A percentile compares a stretch with the other conserved stretches of the same genome.
phyloP scores from a whole-genome alignment of 2,888 invertebrate genomes.

The Perizoma flavofasciatum region DNA sequence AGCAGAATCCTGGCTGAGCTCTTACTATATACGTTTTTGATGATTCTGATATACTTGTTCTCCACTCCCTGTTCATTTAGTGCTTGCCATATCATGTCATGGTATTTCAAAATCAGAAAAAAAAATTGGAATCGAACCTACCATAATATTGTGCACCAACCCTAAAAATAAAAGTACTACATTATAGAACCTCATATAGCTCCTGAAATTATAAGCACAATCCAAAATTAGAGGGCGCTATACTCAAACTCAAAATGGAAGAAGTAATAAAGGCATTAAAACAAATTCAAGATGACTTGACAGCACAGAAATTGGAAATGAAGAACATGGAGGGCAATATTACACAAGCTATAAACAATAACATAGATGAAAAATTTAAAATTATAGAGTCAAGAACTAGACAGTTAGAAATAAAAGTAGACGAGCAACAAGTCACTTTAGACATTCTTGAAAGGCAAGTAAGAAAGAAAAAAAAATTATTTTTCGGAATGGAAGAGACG shows the following conservation, averaged over 20 bases:
- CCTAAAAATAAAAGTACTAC: no score
- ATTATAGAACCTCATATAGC: no score
- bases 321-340: conserved; percentile 40
- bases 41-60: no score
- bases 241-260: not conserved
- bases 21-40: no score
- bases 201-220: no score
- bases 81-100: no score
- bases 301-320: conserved; percentile 37
- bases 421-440: conserved; percentile 41
- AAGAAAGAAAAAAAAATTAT: conserved; percentile 39
- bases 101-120: no score
- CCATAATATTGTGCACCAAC: no score
- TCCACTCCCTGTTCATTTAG: no score
- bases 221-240: no score
- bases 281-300: conserved; percentile 33
- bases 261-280: conserved; percentile 22
- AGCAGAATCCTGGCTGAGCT: no score
- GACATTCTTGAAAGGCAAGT: conserved; percentile 34
- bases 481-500: conserved; percentile 39
- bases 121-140: no score
- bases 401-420: conserved; percentile 35
- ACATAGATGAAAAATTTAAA: conserved; percentile 36
- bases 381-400: conserved; percentile 31
- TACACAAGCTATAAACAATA: conserved; percentile 38